Evolutionary conservation across 2,888 invertebrate species (phyloP).

Genomic region (Euzophera pinguis): DNA sequence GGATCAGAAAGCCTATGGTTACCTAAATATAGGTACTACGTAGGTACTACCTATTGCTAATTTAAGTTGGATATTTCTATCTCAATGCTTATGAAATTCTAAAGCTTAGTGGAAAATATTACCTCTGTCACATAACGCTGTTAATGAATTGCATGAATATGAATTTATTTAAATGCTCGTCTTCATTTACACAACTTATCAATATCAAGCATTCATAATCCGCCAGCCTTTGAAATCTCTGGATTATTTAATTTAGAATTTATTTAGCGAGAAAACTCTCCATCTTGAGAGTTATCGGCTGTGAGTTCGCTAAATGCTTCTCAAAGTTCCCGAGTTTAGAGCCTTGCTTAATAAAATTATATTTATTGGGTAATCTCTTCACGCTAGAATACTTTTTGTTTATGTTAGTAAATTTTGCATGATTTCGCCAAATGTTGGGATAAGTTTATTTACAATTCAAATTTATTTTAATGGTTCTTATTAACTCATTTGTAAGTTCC

Average conservation of each 20-base stretch:
- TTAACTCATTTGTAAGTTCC: too few species aligned
- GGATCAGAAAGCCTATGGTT: too few species aligned
- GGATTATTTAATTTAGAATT: conserved; percentile 10
- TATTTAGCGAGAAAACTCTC: conserved; percentile 7
- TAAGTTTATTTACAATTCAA: not conserved
- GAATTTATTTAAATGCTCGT: not conserved
- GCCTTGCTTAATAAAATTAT: not conserved
- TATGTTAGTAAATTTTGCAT: not conserved
- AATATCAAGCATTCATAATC: conserved; percentile 7
- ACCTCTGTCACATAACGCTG: too few species aligned
- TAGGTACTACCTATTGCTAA: too few species aligned
- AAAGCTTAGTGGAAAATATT: not conserved
- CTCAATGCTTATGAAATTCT: too few species aligned
- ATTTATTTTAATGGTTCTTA: not conserved
- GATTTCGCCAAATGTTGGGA: too few species aligned
- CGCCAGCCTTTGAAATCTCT: not conserved
- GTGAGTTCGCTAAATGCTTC: conserved; percentile 3
- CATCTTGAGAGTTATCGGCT: conserved; percentile 1
- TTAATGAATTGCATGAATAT: not conserved
- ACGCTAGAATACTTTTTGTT: not conserved
- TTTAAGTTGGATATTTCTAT: too few species aligned
- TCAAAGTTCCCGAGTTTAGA: not conserved
- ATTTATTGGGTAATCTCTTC: not conserved
- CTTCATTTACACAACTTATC: not conserved
- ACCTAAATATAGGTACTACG: too few species aligned